These are phyloP conservation scores for Brotula barbata DNA, from an alignment of 2,797 vertebrate genomes.

Conservation along the genomic window DNA sequence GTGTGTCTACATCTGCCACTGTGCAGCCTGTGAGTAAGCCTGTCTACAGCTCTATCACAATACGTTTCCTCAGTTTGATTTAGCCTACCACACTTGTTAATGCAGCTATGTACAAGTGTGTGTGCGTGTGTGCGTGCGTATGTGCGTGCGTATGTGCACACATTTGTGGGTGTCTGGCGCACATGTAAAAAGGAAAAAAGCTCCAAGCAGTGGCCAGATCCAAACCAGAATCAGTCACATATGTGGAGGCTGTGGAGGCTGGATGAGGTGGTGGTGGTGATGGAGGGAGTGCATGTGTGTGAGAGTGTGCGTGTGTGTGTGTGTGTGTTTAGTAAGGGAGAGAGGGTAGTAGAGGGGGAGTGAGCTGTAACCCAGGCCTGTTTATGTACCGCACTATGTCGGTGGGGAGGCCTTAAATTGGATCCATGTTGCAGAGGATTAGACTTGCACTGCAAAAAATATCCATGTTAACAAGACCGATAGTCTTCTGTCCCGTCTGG, in stretches of 20 bases:
- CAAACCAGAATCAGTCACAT: constrained; percentile 77
- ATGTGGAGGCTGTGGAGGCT: constrained; percentile 69
- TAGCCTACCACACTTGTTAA: neutral
- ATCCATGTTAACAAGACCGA: constrained; percentile 28
- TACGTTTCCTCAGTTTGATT: constrained; percentile 25
- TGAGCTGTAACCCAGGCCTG: constrained; percentile 64
- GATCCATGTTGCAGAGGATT: constrained; percentile 80
- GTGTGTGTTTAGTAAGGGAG: constrained; percentile 38
- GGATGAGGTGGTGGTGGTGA: constrained; percentile 54
- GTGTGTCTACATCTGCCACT: constrained; percentile 10
- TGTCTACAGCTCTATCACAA: constrained; percentile 17
- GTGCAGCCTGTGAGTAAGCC: constrained; percentile 16
- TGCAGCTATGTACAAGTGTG: neutral
- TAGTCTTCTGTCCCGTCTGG: constrained; percentile 23
- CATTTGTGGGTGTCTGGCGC: constrained; percentile 11
- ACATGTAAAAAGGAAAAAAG: constrained; percentile 37
- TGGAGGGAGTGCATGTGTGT: constrained; percentile 21
- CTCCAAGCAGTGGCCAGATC: constrained; percentile 70
- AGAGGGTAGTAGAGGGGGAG: constrained; percentile 35
- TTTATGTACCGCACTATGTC: constrained; percentile 73
- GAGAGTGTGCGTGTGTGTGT: constrained; percentile 19
- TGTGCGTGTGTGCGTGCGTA: neutral
- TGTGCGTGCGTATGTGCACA: constrained; percentile 3
- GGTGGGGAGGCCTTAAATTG: constrained; percentile 76
- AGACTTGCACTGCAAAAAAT: constrained; percentile 57